Conservation (phyloP, 2,113 vertebrate species). For the Labeo rohita region DNA sequence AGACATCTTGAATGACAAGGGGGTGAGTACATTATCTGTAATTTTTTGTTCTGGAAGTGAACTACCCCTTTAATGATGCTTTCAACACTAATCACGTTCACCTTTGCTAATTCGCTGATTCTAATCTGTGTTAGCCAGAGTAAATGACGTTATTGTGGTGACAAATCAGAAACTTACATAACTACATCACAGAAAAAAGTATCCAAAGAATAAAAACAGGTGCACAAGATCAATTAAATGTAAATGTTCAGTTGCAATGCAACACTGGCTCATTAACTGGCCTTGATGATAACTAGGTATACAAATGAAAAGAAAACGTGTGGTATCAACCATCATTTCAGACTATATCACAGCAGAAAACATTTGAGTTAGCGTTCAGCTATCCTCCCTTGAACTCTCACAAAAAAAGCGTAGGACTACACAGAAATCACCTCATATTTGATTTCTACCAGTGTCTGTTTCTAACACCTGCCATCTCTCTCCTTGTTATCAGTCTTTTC, state of each 20-base stretch:
- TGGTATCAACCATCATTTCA: too few species aligned
- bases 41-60: too few species aligned
- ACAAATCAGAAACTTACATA: neutral
- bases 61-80: too few species aligned
- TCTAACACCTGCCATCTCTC: constrained; percentile 27
- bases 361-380: neutral
- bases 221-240: neutral
- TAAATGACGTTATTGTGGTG: neutral
- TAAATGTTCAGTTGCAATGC: neutral
- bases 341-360: neutral
- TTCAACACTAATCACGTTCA: too few species aligned
- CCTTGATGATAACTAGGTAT: neutral
- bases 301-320: neutral
- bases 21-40: too few species aligned
- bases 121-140: neutral
- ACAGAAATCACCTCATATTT: constrained; percentile 32
- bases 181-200: neutral
- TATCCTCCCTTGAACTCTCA: neutral
- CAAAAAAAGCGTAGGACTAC: neutral
- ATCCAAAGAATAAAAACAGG: neutral
- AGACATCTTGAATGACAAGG: too few species aligned
- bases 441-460: neutral
- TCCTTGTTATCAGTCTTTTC: constrained; percentile 42
- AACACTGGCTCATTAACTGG: neutral
- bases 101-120: neutral